Conservation (phyloP, 2,888 invertebrate species). For the Sesamia inferens region DNA sequence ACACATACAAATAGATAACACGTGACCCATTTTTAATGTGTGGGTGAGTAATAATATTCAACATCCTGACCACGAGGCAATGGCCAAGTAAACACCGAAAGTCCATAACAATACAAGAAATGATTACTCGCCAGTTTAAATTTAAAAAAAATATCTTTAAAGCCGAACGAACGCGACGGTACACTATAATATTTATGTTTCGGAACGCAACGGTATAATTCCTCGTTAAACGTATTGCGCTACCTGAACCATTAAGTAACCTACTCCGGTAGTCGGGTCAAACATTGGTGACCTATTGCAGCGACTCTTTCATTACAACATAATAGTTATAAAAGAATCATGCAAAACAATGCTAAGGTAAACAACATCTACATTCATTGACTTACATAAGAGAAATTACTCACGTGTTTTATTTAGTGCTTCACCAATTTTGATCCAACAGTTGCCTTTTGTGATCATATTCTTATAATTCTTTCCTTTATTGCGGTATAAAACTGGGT, state of each 20-base stretch:
- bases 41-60: background rate
- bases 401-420: slow-evolving; percentile 41
- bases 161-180: background rate
- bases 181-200: background rate
- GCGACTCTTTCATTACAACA: slow-evolving; percentile 6
- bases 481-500: slow-evolving; percentile 45
- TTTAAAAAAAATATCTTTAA: background rate
- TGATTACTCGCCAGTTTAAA: background rate
- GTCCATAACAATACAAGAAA: background rate
- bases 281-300: background rate
- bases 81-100: background rate
- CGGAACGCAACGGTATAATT: background rate
- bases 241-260: background rate
- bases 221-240: slow-evolving; percentile 1
- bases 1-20: background rate
- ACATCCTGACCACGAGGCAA: background rate
- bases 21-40: background rate
- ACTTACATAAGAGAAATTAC: slow-evolving; percentile 17
- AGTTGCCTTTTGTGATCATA: slow-evolving; percentile 39
- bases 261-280: background rate
- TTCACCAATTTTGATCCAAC: slow-evolving; percentile 45
- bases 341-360: background rate
- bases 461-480: slow-evolving; percentile 41
- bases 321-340: background rate
- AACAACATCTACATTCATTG: background rate